phyloP scores from a whole-genome alignment of 2,888 invertebrate species.

The Trimorus sp. region DNA sequence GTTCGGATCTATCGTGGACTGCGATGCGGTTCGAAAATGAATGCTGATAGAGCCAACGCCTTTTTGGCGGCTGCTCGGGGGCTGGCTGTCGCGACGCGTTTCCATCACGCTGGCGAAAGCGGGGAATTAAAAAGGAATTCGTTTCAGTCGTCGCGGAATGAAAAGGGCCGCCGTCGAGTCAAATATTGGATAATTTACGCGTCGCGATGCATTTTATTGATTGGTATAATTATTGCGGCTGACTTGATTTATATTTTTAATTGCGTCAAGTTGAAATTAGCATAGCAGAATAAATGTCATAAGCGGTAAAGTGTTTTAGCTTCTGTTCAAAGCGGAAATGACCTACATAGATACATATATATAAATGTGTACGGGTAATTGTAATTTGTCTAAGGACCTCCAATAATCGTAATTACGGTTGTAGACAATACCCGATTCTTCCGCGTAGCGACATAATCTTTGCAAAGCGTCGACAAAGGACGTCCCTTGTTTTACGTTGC shows the following conservation, averaged over 20 bases:
- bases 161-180: background rate
- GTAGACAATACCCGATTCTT: slow-evolving; percentile 37
- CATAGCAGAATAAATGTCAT: too few relatives aligned
- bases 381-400: background rate
- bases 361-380: background rate
- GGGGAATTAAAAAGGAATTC: background rate
- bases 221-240: too few relatives aligned
- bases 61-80: slow-evolving; percentile 35
- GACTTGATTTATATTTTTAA: too few relatives aligned
- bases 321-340: too few relatives aligned
- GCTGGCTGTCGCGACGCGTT: slow-evolving; percentile 33
- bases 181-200: background rate
- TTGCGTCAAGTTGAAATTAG: too few relatives aligned
- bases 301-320: too few relatives aligned
- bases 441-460: slow-evolving; percentile 32
- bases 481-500: slow-evolving; percentile 44
- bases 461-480: slow-evolving; percentile 52
- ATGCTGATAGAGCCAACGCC: slow-evolving; percentile 61
- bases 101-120: slow-evolving; percentile 15
- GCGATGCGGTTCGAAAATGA: slow-evolving; percentile 43
- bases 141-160: background rate
- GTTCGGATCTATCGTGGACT: background rate
- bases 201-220: too few relatives aligned
- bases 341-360: too few relatives aligned
- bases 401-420: slow-evolving; percentile 44